Evolutionary conservation across 2,888 invertebrate species (phyloP), one percentile per base, ranked within the genome.

Genomic region (Sarcophaga carnaria): DNA sequence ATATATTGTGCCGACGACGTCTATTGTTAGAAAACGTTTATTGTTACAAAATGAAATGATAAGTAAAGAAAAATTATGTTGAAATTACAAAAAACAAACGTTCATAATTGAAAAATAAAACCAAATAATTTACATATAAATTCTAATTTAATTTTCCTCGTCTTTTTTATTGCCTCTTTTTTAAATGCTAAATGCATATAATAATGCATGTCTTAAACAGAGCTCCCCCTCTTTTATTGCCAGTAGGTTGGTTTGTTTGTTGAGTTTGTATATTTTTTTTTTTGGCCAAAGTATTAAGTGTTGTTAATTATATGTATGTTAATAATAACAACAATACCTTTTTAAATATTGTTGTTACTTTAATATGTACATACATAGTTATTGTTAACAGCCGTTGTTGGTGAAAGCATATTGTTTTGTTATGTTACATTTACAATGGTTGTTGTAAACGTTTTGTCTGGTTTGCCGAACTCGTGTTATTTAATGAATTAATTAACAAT

Each of bases 401-500:
- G 84, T 76, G 84, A 84, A 87, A 87, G 79, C 84, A 37, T 37
- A 37, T 37, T 22, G 22, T 22, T 37, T 37, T 70, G 17, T 54
- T 54, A 17, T 54, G 12, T 54, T 14, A 54, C 54, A 54, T 14
- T 17, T 54, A 17, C 54, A 62, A 3, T 20, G 8, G 8, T 69
- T 75, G 27, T 70, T 83, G 76, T 49, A 71, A 84, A 76, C 84
- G 66, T 80, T 84, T 83, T 83, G 83, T 72, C n/a, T 74, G 67
- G 17, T 77, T 14, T 17, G 25, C 17, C 64, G 20, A 80, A 80
- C 71, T 85, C 76, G 80, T 85, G 76, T 80, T 80, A 49, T 80
- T 80, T 71, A 76, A 62, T 80, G 80, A 76, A 85, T 85, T 66
- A 76, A 85, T 85, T 85, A 80, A 72, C 76, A 14, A 60, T 74